Evolutionary conservation across 2,888 invertebrate genomes (phyloP).

Genomic region (Heliothis peltigera): DNA sequence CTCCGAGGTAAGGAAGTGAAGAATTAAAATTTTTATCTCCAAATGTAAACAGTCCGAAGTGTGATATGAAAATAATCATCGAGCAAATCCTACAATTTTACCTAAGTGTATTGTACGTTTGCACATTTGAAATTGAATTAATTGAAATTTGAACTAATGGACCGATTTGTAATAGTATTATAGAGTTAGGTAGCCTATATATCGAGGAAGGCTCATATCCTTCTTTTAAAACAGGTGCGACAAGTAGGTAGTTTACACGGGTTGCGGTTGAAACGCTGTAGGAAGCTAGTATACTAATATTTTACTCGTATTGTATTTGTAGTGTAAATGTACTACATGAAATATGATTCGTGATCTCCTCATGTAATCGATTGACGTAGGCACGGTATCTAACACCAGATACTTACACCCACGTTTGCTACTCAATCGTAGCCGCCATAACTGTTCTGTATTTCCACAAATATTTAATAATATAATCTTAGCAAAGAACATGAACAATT

Average conservation of each 20-base stretch:
- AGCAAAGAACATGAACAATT: constrained; percentile 36
- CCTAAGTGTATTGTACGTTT: constrained; percentile 17
- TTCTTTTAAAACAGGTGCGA: too few species aligned
- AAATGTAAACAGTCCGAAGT: background rate
- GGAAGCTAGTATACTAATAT: too few species aligned
- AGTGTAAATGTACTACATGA: constrained; percentile 29
- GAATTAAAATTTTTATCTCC: constrained; percentile 8
- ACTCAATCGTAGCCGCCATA: constrained; percentile 18
- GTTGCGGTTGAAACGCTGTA: too few species aligned
- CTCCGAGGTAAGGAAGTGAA: constrained; percentile 84
- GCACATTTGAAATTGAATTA: too few species aligned
- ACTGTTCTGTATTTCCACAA: constrained; percentile 27
- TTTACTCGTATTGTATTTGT: too few species aligned
- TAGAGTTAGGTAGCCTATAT: too few species aligned
- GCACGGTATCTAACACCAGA: constrained; percentile 34
- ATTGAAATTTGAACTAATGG: too few species aligned
- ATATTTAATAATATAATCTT: constrained; percentile 35
- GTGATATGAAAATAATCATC: constrained; percentile 22
- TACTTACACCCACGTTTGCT: constrained; percentile 22
- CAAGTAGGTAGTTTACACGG: too few species aligned
- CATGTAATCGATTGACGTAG: constrained; percentile 54
- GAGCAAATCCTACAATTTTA: constrained; percentile 37
- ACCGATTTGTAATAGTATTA: too few species aligned
- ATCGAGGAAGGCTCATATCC: too few species aligned
- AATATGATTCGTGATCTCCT: constrained; percentile 58